phyloP scores from a whole-genome alignment of 2,888 invertebrate species.

The Microplitis manilae region DNA sequence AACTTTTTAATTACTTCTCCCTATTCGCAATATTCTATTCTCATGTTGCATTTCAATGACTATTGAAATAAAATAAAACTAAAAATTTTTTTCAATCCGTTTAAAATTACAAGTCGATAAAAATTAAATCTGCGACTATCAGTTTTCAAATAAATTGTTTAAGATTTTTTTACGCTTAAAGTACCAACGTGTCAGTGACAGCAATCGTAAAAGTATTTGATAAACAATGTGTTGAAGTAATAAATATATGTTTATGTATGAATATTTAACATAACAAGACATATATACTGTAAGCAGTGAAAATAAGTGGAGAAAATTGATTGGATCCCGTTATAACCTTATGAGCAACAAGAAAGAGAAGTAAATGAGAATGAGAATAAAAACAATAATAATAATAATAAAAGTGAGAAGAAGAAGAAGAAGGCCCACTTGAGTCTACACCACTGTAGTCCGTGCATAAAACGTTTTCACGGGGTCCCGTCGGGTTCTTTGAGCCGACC shows the following conservation, averaged over 20 bases:
- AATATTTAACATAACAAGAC: conserved; percentile 1
- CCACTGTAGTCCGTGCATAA: conserved; percentile 63
- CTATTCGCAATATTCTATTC: neutral
- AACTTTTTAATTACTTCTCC: neutral
- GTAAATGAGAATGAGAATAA: neutral
- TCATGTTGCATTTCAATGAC: neutral
- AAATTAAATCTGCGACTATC: neutral
- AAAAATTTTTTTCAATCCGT: neutral
- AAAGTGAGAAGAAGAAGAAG: neutral
- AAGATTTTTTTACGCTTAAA: too few relatives aligned
- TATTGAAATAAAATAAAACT: neutral
- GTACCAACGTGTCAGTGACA: neutral
- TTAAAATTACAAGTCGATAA: neutral
- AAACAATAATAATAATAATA: neutral
- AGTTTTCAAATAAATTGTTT: neutral
- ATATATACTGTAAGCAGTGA: neutral
- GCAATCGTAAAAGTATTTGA: neutral
- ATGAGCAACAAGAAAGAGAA: neutral
- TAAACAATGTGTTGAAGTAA: conserved; percentile 7
- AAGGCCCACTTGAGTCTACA: conserved; percentile 56
- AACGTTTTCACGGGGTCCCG: conserved; percentile 67
- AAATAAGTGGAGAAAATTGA: conserved; percentile 39
- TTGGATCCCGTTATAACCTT: conserved; percentile 38
- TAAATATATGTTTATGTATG: conserved; percentile 38
- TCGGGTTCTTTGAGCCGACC: conserved; percentile 64